These are phyloP conservation scores for Ecdyonurus torrentis DNA, from an alignment of 2,888 invertebrate genomes.

Conservation along the genomic window DNA sequence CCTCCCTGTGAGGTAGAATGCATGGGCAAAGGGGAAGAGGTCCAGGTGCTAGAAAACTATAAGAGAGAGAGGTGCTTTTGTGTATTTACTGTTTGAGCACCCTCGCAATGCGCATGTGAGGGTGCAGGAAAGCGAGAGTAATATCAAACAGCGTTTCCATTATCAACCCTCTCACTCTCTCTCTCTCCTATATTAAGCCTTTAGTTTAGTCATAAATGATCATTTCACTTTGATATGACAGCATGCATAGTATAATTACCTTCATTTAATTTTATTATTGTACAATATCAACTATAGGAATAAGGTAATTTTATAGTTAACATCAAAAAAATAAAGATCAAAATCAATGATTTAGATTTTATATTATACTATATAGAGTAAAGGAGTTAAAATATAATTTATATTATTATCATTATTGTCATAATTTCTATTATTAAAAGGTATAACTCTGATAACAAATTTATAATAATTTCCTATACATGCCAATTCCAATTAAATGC, in stretches of 20 bases:
- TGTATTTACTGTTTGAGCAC: too few relatives aligned
- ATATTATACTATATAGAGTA: background rate
- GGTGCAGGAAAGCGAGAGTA: background rate
- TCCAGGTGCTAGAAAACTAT: too few relatives aligned
- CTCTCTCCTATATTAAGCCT: background rate
- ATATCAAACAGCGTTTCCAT: background rate
- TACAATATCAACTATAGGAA: background rate
- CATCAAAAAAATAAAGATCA: background rate
- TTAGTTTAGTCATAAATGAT: background rate
- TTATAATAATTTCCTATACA: too few relatives aligned
- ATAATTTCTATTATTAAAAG: background rate
- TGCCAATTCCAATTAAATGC: background rate
- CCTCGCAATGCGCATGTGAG: background rate
- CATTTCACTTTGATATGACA: background rate
- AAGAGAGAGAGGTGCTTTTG: background rate
- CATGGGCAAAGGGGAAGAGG: background rate
- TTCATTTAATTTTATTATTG: too few relatives aligned
- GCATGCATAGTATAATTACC: background rate
- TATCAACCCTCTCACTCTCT: background rate
- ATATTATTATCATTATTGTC: background rate
- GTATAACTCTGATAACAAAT: background rate
- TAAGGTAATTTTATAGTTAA: background rate
- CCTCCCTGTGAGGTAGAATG: too few relatives aligned
- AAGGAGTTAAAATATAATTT: background rate
- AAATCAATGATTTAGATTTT: background rate